These are phyloP conservation scores for Syngnathus acus DNA, from an alignment of 2,797 vertebrate species.

Conservation along the genomic window DNA sequence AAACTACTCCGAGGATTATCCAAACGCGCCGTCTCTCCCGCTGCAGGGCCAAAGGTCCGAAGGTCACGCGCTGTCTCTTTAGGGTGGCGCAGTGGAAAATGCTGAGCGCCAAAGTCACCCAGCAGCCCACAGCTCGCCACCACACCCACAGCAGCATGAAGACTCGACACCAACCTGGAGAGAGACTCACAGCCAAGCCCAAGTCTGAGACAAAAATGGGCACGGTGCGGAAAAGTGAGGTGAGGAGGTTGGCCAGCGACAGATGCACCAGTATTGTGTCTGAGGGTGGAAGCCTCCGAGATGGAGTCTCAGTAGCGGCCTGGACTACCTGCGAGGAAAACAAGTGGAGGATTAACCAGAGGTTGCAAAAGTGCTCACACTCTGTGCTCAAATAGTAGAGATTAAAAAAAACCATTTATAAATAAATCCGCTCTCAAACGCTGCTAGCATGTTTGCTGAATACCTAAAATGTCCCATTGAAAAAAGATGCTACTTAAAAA, in stretches of 20 bases:
- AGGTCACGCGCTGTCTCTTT: slow-evolving; percentile 52
- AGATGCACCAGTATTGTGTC: slow-evolving; percentile 74
- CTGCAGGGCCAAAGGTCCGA: slow-evolving; percentile 48
- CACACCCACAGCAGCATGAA: slow-evolving; percentile 81
- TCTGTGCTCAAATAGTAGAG: background rate
- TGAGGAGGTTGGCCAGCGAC: slow-evolving; percentile 71
- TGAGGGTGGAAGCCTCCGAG: slow-evolving; percentile 58
- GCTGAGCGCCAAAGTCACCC: slow-evolving; percentile 72
- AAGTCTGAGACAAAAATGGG: slow-evolving; percentile 73
- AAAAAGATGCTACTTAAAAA: no score
- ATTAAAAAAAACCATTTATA: background rate
- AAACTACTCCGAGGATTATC: slow-evolving; percentile 55
- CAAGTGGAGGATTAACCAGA: slow-evolving; percentile 8
- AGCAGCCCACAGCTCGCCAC: slow-evolving; percentile 75
- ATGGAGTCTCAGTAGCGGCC: slow-evolving; percentile 47
- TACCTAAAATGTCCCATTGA: no score
- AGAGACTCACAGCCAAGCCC: slow-evolving; percentile 66
- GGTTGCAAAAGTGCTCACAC: background rate
- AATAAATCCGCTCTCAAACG: background rate
- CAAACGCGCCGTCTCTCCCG: slow-evolving; percentile 58
- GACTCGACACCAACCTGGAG: slow-evolving; percentile 63
- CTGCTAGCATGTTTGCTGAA: no score
- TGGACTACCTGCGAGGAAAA: slow-evolving; percentile 59
- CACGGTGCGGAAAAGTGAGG: slow-evolving; percentile 70
- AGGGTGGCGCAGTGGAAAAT: slow-evolving; percentile 72